Evolutionary conservation across 2,797 vertebrate genomes (phyloP), one percentile per base, ranked within the genome.

Genomic region (Syndactyla subalaris): DNA sequence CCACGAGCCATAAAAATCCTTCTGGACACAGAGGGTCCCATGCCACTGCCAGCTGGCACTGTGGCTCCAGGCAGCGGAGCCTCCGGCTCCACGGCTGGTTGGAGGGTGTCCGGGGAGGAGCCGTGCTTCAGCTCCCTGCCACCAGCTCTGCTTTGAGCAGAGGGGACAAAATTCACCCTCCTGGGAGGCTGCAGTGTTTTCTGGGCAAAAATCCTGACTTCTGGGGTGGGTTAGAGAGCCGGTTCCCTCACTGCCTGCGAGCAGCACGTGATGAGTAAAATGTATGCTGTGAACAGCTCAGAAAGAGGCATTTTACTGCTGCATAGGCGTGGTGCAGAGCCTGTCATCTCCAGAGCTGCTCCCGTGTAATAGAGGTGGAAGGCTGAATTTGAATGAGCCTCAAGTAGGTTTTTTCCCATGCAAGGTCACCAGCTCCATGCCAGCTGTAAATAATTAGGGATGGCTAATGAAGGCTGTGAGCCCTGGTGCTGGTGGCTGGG

Each of bases 331-430:
- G 95, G 88, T 93, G 91, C 94, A 94, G 94, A 89, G 93, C 48
- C 95, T 93, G 94, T 87, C 95, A 89, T 93, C 94, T 80, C 88
- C 29, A 70, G 93, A 93, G 90, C 95, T 62, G 86, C 49, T 88
- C 57, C 91, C 82, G 66, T 70, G 90, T 57, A 86, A 79, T 85
- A 81, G 91, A 88, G 93, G 90, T 85, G 96, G 95, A 95, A 94
- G 92, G 49, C 92, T 82, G 94, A 92, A 94, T 95, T n/a, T 77
- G 94, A 96, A 94, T 96, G 86, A 96, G 95, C 75, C 93, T 94
- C 90, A 3, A 90, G 92, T 51, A 89, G 59, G 14, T 32, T 81
- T 91, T 93, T 94, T 18, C 65, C 93, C 49, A 4, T 77, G 83
- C 94, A 96, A 89, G 94, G 95, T 93, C 74, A 62, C 94, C 46